Base-by-base conservation (phyloP, 2,888 invertebrate genomes). In the Tiphia femorata region DNA sequence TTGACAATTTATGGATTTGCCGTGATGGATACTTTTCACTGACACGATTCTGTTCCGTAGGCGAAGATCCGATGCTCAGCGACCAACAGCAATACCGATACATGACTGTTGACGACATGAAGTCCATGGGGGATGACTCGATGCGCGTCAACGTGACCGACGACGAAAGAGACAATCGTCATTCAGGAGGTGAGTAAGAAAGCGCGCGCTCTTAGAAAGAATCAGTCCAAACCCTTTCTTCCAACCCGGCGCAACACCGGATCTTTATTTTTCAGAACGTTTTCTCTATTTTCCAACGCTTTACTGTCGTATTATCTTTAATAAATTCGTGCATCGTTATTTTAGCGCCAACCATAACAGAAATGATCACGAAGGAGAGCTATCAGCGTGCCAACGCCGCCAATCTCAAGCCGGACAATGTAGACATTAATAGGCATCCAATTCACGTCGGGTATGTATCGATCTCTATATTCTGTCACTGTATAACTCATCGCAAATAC, bases 81-180 rank as follows among this genome's bases (percentile, higher is more conserved):
- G 96, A 96, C 84, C 86, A 88, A 57, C 93, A 93, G 82, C 92
- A 92, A 25, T 96, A 96, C 85, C 90, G 95, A 62, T 96, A 96
- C 85, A 87, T 97, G 84, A 96, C 96, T 55, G 95, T 94, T 64
- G 96, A 97, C 81, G 96, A 97, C 81, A 96, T 96, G 95, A 96
- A 96, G 86, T 95, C 95, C 6, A 86, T 96, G 65, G 96, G 95
- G 58, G 96, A 96, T 80, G 96, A 96, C 85, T 96, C 96, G 8
- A 85, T 96, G 67, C 95, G 95, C 14, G 95, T 96, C 70, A 96
- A 96, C 84, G 96, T 96, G 16, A 96, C 96, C 2, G 90, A 95
- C 72, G 96, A 96, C 79, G 95, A 95, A 81, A 88, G 94, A 65
- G 90, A 92, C 7, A 93, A 93, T 79, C 79, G 83, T 76, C 80